Conservation (phyloP, 2,888 invertebrate genomes). For the Sphaeridia pumilis region DNA sequence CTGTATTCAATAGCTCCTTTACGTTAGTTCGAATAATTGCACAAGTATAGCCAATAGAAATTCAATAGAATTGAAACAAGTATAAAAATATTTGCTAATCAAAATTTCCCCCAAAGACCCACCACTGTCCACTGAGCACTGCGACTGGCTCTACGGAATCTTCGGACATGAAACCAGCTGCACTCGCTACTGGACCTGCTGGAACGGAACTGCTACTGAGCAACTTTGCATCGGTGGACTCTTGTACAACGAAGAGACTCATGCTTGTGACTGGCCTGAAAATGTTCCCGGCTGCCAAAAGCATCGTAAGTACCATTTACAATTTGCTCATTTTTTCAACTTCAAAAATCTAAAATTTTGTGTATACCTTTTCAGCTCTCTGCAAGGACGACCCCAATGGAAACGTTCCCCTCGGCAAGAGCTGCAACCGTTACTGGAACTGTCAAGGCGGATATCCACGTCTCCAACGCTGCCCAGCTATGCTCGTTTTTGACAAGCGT, state of each 20-base stretch:
- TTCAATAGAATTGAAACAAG: neutral
- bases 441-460: constrained; percentile 88
- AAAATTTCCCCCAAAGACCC: constrained; percentile 50
- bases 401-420: constrained; percentile 79
- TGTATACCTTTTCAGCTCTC: constrained; percentile 51
- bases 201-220: constrained; percentile 87
- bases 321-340: neutral
- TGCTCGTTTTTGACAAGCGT: constrained; percentile 74
- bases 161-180: constrained; percentile 89
- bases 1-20: neutral
- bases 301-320: constrained; percentile 60
- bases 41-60: no score
- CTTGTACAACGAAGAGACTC: constrained; percentile 77
- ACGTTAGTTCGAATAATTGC: neutral
- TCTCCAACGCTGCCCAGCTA: constrained; percentile 77
- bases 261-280: constrained; percentile 89
- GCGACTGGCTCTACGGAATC: constrained; percentile 85
- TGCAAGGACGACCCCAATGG: constrained; percentile 85
- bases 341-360: neutral
- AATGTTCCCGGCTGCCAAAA: constrained; percentile 88
- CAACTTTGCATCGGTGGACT: constrained; percentile 84
- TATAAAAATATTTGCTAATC: neutral
- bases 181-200: constrained; percentile 87
- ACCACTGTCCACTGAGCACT: constrained; percentile 71
- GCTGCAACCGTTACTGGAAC: constrained; percentile 88